Evolutionary conservation across 1,140 invertebrate species (phyloP).

Genomic region (Camponotus floridanus): DNA sequence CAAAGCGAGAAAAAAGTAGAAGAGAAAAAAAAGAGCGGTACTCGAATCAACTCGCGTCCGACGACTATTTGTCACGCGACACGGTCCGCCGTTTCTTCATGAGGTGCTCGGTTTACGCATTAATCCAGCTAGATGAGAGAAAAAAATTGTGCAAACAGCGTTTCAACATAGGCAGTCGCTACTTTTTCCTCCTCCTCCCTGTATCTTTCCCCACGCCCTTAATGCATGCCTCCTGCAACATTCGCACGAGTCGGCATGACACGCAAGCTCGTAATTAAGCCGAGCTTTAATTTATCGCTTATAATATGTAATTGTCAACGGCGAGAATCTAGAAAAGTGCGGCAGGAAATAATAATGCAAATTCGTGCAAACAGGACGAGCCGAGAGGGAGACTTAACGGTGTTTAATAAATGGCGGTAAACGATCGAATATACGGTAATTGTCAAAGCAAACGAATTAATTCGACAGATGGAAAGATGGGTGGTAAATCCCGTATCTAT

Average conservation of each 20-base stretch:
- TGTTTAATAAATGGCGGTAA: constrained; percentile 41
- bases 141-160: constrained; percentile 67
- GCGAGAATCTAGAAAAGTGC: not conserved
- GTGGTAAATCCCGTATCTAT: constrained; percentile 5
- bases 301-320: constrained; percentile 58
- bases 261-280: constrained; percentile 65
- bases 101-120: constrained; percentile 70
- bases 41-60: constrained; percentile 62
- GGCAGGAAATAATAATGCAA: constrained; percentile 56
- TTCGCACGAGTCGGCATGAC: constrained; percentile 48
- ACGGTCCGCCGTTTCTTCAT: constrained; percentile 65
- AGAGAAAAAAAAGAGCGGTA: constrained; percentile 25
- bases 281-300: constrained; percentile 51
- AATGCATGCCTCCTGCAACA: constrained; percentile 46
- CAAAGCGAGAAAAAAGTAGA: constrained; percentile 12
- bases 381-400: not conserved
- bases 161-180: constrained; percentile 57
- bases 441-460: constrained; percentile 28
- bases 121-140: constrained; percentile 69
- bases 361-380: constrained; percentile 41
- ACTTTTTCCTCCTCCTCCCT: constrained; percentile 50
- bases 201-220: constrained; percentile 20
- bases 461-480: constrained; percentile 10
- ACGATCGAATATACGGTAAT: constrained; percentile 24
- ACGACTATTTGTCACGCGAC: constrained; percentile 67